These are phyloP conservation scores for Helicoverpa armigera DNA, from an alignment of 1,140 invertebrate species.

Conservation along the genomic window DNA sequence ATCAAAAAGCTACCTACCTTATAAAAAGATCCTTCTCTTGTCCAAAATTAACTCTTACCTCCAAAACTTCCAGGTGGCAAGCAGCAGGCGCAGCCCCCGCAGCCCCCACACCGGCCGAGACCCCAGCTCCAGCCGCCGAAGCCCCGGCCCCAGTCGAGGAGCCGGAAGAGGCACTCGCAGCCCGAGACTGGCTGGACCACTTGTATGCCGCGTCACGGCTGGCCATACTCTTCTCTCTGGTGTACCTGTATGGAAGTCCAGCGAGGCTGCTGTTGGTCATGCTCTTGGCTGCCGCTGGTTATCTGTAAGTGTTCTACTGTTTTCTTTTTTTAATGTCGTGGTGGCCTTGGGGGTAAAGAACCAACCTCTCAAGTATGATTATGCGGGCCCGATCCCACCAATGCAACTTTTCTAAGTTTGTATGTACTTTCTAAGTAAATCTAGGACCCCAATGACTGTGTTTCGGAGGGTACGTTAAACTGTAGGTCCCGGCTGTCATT, in stretches of 20 bases:
- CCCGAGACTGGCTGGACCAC: constrained; percentile 95
- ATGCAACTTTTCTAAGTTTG: no score
- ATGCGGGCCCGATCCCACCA: no score
- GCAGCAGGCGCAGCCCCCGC: constrained; percentile 51
- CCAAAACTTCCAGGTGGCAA: constrained; percentile 65
- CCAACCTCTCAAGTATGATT: no score
- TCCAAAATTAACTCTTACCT: not conserved
- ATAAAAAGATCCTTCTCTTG: not conserved
- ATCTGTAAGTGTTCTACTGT: constrained; percentile 93
- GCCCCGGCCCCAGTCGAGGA: constrained; percentile 53
- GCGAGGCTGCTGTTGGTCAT: constrained; percentile 92
- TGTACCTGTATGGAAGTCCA: constrained; percentile 96
- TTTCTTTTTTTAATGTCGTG: no score
- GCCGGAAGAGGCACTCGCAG: constrained; percentile 61
- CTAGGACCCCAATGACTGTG: no score
- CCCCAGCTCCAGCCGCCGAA: constrained; percentile 52
- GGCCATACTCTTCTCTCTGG: constrained; percentile 92
- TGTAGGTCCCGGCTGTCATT: no score
- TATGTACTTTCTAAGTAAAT: no score
- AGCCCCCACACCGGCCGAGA: constrained; percentile 52
- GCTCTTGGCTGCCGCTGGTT: constrained; percentile 91
- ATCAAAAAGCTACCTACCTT: not conserved
- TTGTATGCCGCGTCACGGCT: constrained; percentile 93
- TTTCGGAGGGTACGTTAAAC: no score
- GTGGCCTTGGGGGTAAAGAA: no score